Percentiles rank a stretch among this genome's conserved stretches.
phyloP scores from a whole-genome alignment of 2,888 invertebrate genomes.

The Subacronicta megacephala region DNA sequence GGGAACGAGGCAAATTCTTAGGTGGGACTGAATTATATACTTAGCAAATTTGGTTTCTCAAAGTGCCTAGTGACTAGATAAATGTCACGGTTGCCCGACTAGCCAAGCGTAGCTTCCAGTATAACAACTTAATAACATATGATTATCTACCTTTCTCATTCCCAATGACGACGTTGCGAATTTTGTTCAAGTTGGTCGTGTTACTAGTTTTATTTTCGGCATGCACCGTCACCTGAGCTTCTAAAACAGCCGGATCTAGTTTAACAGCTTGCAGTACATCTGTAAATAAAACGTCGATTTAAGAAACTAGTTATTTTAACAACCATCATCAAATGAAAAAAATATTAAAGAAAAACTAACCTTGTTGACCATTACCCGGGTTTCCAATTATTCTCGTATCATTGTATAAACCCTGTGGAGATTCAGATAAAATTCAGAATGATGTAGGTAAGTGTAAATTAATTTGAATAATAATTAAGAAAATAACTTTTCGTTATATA shows the following conservation, averaged over 20 bases:
- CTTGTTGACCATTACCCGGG: slow-evolving; percentile 26
- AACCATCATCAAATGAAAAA: background rate
- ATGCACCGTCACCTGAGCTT: slow-evolving; percentile 73
- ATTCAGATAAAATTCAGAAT: no score
- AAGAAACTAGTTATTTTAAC: no score
- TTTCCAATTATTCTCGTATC: slow-evolving; percentile 10
- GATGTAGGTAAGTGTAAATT: no score
- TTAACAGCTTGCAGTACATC: slow-evolving; percentile 78
- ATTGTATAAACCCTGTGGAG: slow-evolving; percentile 26
- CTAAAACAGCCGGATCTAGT: slow-evolving; percentile 79
- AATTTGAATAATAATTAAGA: no score
- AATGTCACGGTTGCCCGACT: slow-evolving; percentile 12
- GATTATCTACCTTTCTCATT: slow-evolving; percentile 23
- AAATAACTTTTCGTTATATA: no score
- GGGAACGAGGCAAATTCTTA: no score
- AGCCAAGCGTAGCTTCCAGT: background rate
- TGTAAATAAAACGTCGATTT: slow-evolving; percentile 39
- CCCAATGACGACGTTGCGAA: slow-evolving; percentile 5
- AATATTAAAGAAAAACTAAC: slow-evolving; percentile 15
- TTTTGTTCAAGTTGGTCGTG: slow-evolving; percentile 4
- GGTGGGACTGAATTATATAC: no score
- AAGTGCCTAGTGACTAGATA: slow-evolving; percentile 8
- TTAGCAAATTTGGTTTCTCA: background rate
- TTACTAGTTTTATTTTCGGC: slow-evolving; percentile 20
- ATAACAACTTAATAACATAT: slow-evolving; percentile 7